Evolutionary conservation across 1,140 invertebrate genomes (phyloP), one percentile per base, ranked within the genome.

Genomic region (Listronotus oregonensis): DNA sequence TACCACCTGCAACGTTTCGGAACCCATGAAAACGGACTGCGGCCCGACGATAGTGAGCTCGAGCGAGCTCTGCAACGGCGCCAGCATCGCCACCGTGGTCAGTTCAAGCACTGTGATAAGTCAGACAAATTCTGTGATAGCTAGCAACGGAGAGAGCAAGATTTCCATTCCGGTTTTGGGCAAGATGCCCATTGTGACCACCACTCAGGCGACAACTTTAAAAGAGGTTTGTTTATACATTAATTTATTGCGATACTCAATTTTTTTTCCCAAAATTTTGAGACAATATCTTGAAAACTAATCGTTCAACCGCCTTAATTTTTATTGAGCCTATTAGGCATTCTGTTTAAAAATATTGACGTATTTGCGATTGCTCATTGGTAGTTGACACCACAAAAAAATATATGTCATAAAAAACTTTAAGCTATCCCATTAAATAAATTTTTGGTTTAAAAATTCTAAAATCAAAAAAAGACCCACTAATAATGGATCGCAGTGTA

Each of bases 221-320:
- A 75, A 75, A 67, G 73, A 75, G 62, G 73, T 74, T 51, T 64
- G 64, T 66, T 1, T n/a, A n/a, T n/a, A n/a, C n/a, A n/a, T n/a
- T n/a, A n/a, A n/a, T 42, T 60, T 37, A 61, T 39, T 34, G 11
- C 8, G 12, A 8, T 40, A 40, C 39, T 40, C n/a, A 40, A 9
- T 40, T 9, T n/a, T n/a, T n/a, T n/a, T n/a, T n/a, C n/a, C n/a
- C n/a, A n/a, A n/a, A n/a, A n/a, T n/a, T n/a, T n/a, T n/a, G n/a
- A n/a, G n/a, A n/a, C n/a, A n/a, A n/a, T n/a, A 27, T 39, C 12
- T 40, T n/a, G n/a, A n/a, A n/a, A n/a, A n/a, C n/a, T n/a, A n/a
- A n/a, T n/a, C n/a, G n/a, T n/a, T n/a, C n/a, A n/a, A n/a, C n/a
- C n/a, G n/a, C n/a, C n/a, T n/a, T n/a, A n/a, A n/a, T n/a, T n/a